Base-by-base conservation (phyloP, 2,888 invertebrate genomes). In the Choristoneura rosaceana region DNA sequence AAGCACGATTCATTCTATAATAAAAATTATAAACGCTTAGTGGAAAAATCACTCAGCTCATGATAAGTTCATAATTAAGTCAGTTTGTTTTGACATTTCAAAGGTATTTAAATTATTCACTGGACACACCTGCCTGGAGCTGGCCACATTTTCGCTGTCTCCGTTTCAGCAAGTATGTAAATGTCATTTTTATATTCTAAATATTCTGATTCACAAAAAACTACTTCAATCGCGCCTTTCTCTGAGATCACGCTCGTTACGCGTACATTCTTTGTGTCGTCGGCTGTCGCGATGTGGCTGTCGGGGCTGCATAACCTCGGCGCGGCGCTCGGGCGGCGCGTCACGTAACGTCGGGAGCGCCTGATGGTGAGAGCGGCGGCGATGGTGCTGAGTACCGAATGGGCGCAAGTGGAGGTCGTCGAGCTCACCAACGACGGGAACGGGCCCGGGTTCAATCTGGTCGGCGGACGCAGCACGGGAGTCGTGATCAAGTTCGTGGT, bases 351-450 rank as follows among this genome's bases (percentile, higher is more conserved):
- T 83, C 86, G 86, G 85, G 83, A 84, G 88, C 80, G 87, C 86
- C 86, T 87, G 88, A 94, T 94, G 94, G 94, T 94, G 87, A 91
- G 87, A 85, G 86, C 85, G 81, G 93, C 90, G 87, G 93, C 90
- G 87, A 96, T 96, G 96, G 96, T 96, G 96, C 96, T 99, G 95
- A 99, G 98, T 94, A 99, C 99, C 91, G 99, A 99, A 96, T 99
- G 99, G 99, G 99, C 99, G 83, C 99, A 99, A 95, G 98, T 99
- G 91, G 99, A 99, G 96, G 98, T 99, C 85, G 98, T 99, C 91
- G 99, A 99, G 94, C 96, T 99, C 84, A 96, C 97, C 81, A 99
- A 99, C 93, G 99, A 99, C 95, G 99, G 99, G 81, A 98, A 98
- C 84, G 99, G 99, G 69, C 96, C 99, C 82, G 99, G 99, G 77